Evolutionary conservation across 2,113 vertebrate species (phyloP).

Genomic region (zebrafish (Danio rerio)): GRCz12tu NC_133176.1:41047501-41048000

Average conservation of each 20-base stretch:
- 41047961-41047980: conserved; percentile 49
- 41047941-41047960: conserved; percentile 31
- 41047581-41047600: not conserved
- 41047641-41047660: not conserved
- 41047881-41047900: conserved; percentile 12
- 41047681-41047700: not conserved
- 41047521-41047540: not conserved
- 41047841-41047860: conserved; percentile 9
- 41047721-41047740: not conserved
- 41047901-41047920: conserved; percentile 37
- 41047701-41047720: conserved; percentile 28
- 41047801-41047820: conserved; percentile 6
- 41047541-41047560: not conserved
- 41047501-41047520: not conserved
- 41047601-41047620: not conserved
- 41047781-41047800: not conserved
- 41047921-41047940: conserved; percentile 33
- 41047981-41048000: conserved; percentile 54
- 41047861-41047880: conserved; percentile 19
- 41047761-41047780: not conserved
- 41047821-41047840: conserved; percentile 14
- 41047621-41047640: not conserved
- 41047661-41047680: not conserved
- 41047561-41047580: not conserved
- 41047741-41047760: conserved; percentile 31